Evolutionary conservation across 2,888 invertebrate species (phyloP), one percentile per base, ranked within the genome.

Genomic region (Oscheius sp.): DNA sequence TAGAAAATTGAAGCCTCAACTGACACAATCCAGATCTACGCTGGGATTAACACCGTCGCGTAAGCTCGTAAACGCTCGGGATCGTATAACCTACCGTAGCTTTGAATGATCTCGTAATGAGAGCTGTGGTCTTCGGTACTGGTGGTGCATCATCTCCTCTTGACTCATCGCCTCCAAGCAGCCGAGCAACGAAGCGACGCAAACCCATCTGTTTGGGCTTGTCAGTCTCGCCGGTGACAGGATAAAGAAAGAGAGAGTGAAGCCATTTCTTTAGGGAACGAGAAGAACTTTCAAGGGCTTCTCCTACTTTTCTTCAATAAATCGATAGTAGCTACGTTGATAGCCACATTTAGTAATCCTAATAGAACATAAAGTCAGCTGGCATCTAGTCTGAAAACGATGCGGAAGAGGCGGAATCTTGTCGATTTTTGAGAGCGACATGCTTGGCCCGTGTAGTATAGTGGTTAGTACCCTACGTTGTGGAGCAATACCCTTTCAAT

Each of bases 141-240:
- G 61, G 20, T 3, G 61, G 20, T 17, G 25, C n/a, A n/a, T n/a
- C n/a, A n/a, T 45, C 61, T n/a, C 45, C 61, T 42, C 61, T 42
- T 12, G 42, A 45, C 25, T 42, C 61, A 4, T 61, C 45, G 20
- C 45, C 42, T 15, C 61, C 45, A 2, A 61, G 42, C 45, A 61
- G 45, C 61, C 61, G 61, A 15, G 61, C 29, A 29, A 61, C 61
- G 42, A 61, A 61, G 42, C 61, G 61, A n/a, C 61, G 61, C 12
- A 61, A 45, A 17, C 61, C 61, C 61, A 61, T 61, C 15, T 61
- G 61, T 61, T 61, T 61, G 57, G 27, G 29, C 39, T 8, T 12
- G 55, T 8, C 33, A 34, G 55, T 55, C n/a, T n/a, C n/a, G n/a
- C n/a, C n/a, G n/a, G n/a, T n/a, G n/a, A n/a, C n/a, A n/a, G n/a